Evolutionary conservation across 2,888 invertebrate genomes (phyloP).

Genomic region (Linnaemya tessellans): DNA sequence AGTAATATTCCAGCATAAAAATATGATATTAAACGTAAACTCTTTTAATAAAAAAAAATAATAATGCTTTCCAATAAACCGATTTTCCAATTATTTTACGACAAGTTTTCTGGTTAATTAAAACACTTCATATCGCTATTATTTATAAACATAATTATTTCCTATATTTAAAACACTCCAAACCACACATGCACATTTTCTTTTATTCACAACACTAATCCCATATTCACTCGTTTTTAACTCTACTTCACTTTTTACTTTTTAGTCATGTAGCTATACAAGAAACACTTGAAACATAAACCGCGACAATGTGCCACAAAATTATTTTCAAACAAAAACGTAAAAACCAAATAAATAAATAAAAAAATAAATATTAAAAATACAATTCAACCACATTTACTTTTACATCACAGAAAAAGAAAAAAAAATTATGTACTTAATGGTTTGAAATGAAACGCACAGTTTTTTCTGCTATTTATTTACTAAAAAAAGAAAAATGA

Average conservation of each 20-base stretch:
- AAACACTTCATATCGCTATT: constrained; percentile 15
- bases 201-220: background rate
- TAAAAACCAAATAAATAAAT: constrained; percentile 49
- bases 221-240: background rate
- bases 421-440: constrained; percentile 18
- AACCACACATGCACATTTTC: constrained; percentile 45
- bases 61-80: background rate
- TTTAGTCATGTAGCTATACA: constrained; percentile 43
- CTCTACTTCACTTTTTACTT: constrained; percentile 16
- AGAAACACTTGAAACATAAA: constrained; percentile 64
- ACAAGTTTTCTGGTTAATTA: constrained; percentile 45
- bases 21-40: too few species aligned
- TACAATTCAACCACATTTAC: constrained; percentile 34
- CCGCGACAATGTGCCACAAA: constrained; percentile 67
- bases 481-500: background rate
- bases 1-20: too few species aligned
- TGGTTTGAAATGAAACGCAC: constrained; percentile 19
- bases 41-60: too few species aligned
- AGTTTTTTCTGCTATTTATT: background rate
- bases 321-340: constrained; percentile 55
- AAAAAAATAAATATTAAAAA: constrained; percentile 12
- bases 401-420: constrained; percentile 6
- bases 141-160: constrained; percentile 52
- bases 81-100: background rate
- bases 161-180: constrained; percentile 20